Conservation (phyloP, 1,140 invertebrate genomes). For the Homalodisca vitripennis region DNA sequence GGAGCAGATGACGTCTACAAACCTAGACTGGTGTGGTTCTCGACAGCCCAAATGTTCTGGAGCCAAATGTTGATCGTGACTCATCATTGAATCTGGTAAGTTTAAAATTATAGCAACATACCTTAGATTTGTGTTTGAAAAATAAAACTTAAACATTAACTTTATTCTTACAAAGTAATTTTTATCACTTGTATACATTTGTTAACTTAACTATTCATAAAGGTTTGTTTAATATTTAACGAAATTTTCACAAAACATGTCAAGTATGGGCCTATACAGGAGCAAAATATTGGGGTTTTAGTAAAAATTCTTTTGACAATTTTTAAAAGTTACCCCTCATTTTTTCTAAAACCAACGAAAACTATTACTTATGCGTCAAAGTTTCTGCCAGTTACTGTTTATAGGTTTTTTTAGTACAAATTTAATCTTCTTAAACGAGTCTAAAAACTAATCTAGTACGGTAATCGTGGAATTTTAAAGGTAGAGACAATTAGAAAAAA, state of each 20-base stretch:
- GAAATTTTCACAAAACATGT: not conserved
- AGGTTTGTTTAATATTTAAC: not conserved
- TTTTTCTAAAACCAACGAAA: too few relatives aligned
- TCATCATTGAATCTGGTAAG: conserved; percentile 17
- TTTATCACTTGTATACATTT: not conserved
- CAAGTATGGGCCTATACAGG: too few relatives aligned
- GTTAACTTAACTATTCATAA: not conserved
- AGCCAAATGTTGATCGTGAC: conserved; percentile 9
- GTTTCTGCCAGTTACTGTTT: not conserved
- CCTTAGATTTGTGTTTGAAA: too few relatives aligned
- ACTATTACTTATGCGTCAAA: too few relatives aligned
- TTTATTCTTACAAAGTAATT: not conserved
- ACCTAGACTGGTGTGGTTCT: too few relatives aligned
- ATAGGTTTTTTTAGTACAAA: not conserved
- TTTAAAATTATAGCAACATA: too few relatives aligned
- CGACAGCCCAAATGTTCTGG: conserved; percentile 7
- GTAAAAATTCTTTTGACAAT: too few relatives aligned
- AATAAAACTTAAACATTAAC: not conserved
- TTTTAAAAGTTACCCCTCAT: too few relatives aligned
- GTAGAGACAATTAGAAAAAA: not conserved
- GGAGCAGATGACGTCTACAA: too few relatives aligned
- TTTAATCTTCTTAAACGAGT: too few relatives aligned
- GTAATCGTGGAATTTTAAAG: not conserved
- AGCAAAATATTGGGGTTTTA: too few relatives aligned
- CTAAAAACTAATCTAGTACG: too few relatives aligned